These are phyloP conservation scores for Lutra lutra DNA, from an alignment of 2,797 vertebrate genomes.

Conservation along the genomic window DNA sequence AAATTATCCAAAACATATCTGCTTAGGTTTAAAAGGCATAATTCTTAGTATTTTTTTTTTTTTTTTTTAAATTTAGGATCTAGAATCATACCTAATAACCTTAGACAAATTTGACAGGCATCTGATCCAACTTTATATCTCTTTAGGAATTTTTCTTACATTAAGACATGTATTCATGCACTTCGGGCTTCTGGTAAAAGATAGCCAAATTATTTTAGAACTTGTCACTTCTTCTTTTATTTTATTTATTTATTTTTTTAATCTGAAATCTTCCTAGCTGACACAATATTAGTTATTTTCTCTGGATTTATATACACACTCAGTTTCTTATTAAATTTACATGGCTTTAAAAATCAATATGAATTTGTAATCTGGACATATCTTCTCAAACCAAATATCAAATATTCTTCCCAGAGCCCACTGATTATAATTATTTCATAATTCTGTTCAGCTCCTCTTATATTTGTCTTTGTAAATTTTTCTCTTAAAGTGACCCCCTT, in stretches of 20 bases:
- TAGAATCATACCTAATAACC: not conserved
- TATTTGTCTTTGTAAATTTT: not conserved
- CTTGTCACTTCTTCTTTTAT: too few species aligned
- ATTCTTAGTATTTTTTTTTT: not conserved
- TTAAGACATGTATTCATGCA: not conserved
- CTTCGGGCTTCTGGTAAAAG: not conserved
- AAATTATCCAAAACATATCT: not conserved
- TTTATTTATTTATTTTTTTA: not conserved
- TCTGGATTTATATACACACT: not conserved
- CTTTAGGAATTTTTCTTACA: not conserved
- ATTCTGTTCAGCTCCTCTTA: not conserved
- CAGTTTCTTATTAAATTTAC: not conserved
- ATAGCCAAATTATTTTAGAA: not conserved
- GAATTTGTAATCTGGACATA: not conserved
- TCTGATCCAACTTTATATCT: not conserved
- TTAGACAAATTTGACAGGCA: not conserved
- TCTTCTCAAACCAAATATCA: not conserved
- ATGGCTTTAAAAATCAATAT: not conserved
- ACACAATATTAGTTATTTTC: not conserved
- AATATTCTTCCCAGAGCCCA: not conserved
- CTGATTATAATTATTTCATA: not conserved
- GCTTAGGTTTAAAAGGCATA: not conserved
- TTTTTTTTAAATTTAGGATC: not conserved
- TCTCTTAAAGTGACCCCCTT: not conserved
- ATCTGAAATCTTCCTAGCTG: not conserved